Evolutionary conservation across 2,797 vertebrate genomes (phyloP).

Genomic region (Hirundo rustica): DNA sequence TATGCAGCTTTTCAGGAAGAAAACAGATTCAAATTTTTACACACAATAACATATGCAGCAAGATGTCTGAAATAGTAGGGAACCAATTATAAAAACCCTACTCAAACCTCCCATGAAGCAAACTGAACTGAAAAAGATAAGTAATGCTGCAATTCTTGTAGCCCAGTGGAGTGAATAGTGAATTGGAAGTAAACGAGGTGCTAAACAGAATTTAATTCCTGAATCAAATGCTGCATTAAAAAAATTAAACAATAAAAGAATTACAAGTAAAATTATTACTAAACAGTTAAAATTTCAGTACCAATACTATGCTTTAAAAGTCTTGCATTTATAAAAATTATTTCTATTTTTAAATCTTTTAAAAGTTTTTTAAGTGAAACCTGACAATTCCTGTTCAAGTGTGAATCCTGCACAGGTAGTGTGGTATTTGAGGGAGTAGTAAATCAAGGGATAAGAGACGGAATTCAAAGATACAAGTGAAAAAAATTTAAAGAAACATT

Average conservation of each 20-base stretch:
- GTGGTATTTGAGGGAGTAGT: background rate
- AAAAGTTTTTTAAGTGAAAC: background rate
- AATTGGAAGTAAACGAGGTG: background rate
- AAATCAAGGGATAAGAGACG: background rate
- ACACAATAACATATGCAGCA: background rate
- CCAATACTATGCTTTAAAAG: background rate
- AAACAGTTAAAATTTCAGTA: background rate
- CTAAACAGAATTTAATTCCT: background rate
- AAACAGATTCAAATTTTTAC: conserved; percentile 24
- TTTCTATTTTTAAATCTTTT: background rate
- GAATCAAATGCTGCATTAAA: background rate
- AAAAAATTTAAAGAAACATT: background rate
- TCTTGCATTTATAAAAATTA: background rate
- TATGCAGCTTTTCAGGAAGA: conserved; percentile 27
- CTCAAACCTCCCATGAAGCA: background rate
- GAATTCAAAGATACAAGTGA: background rate
- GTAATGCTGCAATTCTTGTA: background rate
- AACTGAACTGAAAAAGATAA: conserved; percentile 26
- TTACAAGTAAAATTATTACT: background rate
- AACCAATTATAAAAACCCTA: background rate
- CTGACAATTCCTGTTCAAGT: background rate
- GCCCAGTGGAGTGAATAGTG: background rate
- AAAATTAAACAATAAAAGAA: background rate
- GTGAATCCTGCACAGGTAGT: background rate
- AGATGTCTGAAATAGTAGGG: background rate